Conservation (phyloP, 2,113 vertebrate genomes). For the Tonatia bakeri region DNA sequence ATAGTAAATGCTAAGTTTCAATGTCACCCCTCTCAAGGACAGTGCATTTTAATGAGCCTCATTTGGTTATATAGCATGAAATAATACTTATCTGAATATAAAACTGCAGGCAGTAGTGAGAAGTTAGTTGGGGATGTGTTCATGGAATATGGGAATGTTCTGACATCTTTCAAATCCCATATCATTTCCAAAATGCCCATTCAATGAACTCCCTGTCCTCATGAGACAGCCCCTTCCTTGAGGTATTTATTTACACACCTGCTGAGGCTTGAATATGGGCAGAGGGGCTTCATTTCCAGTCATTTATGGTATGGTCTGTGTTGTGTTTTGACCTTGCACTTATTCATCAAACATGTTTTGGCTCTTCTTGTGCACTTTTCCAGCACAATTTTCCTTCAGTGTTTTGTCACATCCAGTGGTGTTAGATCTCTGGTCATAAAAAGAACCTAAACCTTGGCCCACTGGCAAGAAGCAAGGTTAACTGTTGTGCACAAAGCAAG, state of each 20-base stretch:
- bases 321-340: not conserved
- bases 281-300: not conserved
- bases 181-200: not conserved
- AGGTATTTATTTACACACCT: not conserved
- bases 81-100: not conserved
- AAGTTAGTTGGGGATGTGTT: not conserved
- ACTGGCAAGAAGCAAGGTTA: slow-evolving; percentile 59
- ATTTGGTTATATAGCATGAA: slow-evolving; percentile 18
- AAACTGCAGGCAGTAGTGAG: not conserved
- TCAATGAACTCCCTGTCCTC: not conserved
- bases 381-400: not conserved
- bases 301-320: not conserved
- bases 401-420: not conserved
- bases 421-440: not conserved
- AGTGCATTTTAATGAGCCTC: slow-evolving; percentile 30
- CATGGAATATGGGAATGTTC: not conserved
- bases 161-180: not conserved
- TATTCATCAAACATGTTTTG: not conserved
- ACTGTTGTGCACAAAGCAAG: slow-evolving; percentile 26
- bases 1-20: not conserved
- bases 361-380: not conserved
- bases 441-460: not conserved
- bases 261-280: not conserved
- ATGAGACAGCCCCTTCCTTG: not conserved
- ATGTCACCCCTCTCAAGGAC: slow-evolving; percentile 25